Evolutionary conservation across 2,113 vertebrate species (phyloP).

Genomic region (Hucho hucho): DNA sequence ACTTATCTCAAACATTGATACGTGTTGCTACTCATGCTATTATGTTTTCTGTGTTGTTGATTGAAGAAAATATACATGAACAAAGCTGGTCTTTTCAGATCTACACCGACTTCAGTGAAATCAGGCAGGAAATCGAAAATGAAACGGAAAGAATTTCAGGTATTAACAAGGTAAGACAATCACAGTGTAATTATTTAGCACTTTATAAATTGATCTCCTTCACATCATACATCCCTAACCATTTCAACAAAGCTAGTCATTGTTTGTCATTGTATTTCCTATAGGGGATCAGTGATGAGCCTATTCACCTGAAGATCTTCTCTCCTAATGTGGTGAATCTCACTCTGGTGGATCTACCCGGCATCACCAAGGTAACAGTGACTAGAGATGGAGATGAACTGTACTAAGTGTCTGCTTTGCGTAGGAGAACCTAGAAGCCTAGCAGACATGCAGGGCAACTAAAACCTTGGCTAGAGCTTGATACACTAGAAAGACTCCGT

Average conservation of each 20-base stretch:
- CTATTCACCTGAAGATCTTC: conserved; percentile 97
- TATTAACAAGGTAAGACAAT: conserved; percentile 87
- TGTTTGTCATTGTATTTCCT: conserved; percentile 34
- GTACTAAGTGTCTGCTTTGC: neutral
- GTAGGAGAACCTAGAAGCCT: neutral
- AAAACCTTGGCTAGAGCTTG: too few relatives aligned
- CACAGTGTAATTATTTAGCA: neutral
- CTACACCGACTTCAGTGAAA: conserved; percentile 95
- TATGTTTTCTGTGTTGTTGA: neutral
- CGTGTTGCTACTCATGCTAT: neutral
- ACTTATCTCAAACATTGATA: neutral
- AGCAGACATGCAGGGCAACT: neutral
- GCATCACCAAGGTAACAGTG: conserved; percentile 92
- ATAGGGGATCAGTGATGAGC: conserved; percentile 95
- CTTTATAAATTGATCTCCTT: neutral
- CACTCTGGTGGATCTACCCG: conserved; percentile 96
- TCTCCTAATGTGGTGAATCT: conserved; percentile 95
- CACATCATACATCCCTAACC: too few relatives aligned
- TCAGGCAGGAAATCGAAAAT: conserved; percentile 96
- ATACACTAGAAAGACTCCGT: too few relatives aligned
- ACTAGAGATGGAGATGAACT: too few relatives aligned
- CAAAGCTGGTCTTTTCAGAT: conserved; percentile 69
- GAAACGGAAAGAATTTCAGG: conserved; percentile 96
- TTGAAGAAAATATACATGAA: neutral
- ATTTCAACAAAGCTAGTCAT: too few relatives aligned